A percentile compares a stretch with the other conserved stretches of the same genome.
Evolutionary conservation across 2,113 vertebrate genomes (phyloP).

Genomic region (Leptobrachium ailaonicum): DNA sequence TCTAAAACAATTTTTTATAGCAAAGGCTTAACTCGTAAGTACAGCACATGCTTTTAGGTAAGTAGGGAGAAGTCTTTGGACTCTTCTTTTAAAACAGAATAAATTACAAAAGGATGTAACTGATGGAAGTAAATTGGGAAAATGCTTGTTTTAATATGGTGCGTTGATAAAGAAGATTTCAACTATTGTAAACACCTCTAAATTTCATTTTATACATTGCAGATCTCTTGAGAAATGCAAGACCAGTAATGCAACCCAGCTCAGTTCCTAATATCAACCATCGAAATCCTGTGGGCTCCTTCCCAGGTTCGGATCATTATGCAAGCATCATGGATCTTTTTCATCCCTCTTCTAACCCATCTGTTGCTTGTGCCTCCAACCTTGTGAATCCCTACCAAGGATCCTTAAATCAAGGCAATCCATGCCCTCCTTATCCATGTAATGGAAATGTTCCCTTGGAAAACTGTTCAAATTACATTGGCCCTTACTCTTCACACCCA

Average conservation of each 20-base stretch:
- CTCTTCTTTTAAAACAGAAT: no score
- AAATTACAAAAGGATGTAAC: no score
- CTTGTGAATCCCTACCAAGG: slow-evolving; percentile 72
- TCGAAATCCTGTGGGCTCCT: slow-evolving; percentile 66
- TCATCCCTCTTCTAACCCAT: slow-evolving; percentile 70
- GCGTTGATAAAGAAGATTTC: no score
- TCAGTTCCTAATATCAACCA: slow-evolving; percentile 67
- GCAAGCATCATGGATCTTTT: slow-evolving; percentile 75
- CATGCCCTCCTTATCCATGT: slow-evolving; percentile 83
- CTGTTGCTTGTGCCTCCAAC: slow-evolving; percentile 80
- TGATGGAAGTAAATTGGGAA: no score
- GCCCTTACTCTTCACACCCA: slow-evolving; percentile 77
- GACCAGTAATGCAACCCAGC: slow-evolving; percentile 60
- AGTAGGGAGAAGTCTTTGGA: no score
- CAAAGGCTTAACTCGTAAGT: no score
- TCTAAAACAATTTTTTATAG: no score
- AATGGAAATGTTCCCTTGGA: slow-evolving; percentile 83
- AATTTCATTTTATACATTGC: slow-evolving; percentile 52
- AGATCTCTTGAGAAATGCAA: slow-evolving; percentile 70
- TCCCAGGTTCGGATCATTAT: slow-evolving; percentile 72
- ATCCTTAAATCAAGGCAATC: slow-evolving; percentile 70
- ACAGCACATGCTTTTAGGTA: no score
- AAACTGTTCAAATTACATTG: slow-evolving; percentile 71
- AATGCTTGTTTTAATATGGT: no score
- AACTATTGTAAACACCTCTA: no score